These are phyloP conservation scores for Lepidochrysops patricia DNA, from an alignment of 2,888 invertebrate genomes.

Conservation along the genomic window DNA sequence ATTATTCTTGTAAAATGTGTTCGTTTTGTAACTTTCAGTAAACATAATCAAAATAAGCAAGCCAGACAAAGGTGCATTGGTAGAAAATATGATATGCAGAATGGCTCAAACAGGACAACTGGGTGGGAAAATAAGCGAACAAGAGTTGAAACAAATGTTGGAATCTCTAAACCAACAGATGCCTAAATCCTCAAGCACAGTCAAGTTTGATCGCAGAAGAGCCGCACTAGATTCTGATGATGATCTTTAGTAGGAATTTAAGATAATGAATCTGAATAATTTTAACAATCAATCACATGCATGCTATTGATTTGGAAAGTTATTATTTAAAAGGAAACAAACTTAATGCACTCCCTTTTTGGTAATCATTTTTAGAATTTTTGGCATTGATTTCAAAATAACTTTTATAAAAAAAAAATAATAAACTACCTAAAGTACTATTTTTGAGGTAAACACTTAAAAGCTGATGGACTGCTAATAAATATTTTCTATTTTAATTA, in stretches of 20 bases:
- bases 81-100: constrained; percentile 93
- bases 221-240: constrained; percentile 92
- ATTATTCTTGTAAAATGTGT: constrained; percentile 16
- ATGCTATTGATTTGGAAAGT: neutral
- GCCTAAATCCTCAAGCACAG: constrained; percentile 83
- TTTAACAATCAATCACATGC: neutral
- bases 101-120: constrained; percentile 97
- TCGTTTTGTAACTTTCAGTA: no score
- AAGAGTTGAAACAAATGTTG: constrained; percentile 87
- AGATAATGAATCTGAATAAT: neutral
- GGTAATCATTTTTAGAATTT: no score
- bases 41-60: constrained; percentile 95
- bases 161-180: constrained; percentile 91
- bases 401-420: no score
- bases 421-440: no score
- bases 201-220: constrained; percentile 93
- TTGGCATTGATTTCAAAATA: no score
- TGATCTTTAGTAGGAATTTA: constrained; percentile 29
- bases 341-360: neutral
- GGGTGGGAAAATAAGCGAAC: constrained; percentile 86
- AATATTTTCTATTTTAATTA: neutral
- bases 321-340: neutral
- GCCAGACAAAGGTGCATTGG: constrained; percentile 96
- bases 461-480: neutral
- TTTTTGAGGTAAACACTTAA: no score